Conservation (phyloP, 2,113 vertebrate genomes). For the Paramormyrops kingsleyae region DNA sequence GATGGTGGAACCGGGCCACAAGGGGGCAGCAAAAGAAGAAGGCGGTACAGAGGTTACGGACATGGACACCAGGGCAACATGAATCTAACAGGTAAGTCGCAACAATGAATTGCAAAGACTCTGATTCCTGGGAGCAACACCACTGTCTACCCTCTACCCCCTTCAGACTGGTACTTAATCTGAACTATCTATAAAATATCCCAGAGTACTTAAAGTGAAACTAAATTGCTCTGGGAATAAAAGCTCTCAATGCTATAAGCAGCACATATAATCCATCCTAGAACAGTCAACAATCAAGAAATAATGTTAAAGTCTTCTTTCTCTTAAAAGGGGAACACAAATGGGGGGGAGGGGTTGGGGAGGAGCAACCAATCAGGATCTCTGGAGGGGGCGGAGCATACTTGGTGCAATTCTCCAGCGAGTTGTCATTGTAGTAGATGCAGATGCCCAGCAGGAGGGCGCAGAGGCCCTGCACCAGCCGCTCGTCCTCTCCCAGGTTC, state of each 20-base stretch:
- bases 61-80: background rate
- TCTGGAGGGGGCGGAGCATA: slow-evolving; percentile 45
- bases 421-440: slow-evolving; percentile 97
- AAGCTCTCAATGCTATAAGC: background rate
- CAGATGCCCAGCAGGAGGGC: slow-evolving; percentile 91
- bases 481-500: slow-evolving; percentile 93
- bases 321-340: background rate
- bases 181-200: background rate
- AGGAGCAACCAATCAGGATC: background rate
- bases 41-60: background rate
- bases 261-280: background rate
- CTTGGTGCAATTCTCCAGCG: slow-evolving; percentile 90
- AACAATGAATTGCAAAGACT: background rate
- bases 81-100: background rate
- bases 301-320: background rate
- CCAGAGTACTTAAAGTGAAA: background rate
- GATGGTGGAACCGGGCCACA: background rate
- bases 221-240: background rate
- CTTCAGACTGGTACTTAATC: background rate
- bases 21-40: background rate
- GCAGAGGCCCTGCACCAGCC: slow-evolving; percentile 91
- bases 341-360: background rate
- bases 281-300: background rate
- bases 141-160: background rate
- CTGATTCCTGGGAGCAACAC: background rate